Base-by-base conservation (phyloP, 2,888 invertebrate genomes). In the Alloplasta piceator region DNA sequence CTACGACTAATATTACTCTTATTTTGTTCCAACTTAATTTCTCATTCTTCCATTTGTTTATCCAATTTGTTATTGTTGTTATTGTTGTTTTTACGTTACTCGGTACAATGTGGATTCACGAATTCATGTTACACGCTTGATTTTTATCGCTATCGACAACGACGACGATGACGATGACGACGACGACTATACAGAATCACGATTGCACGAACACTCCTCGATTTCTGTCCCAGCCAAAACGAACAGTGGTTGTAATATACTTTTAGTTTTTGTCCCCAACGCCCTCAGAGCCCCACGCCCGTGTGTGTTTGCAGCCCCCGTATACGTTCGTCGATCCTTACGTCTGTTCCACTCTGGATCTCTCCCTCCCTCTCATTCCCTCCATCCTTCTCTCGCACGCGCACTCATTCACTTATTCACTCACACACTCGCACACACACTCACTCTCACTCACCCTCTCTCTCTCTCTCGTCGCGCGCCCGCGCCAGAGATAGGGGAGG, bases 401-500 rank as follows among this genome's bases (percentile, higher is more conserved):
- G 60, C 50, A 50, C 36, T 67, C 73, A 12, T 43, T 72, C 74
- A 71, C 64, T 60, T 26, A 10, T 38, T 39, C 64, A 72, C 58
- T 74, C 84, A 78, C 79, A 83, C 82, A 75, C 68, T 84, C 82
- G 77, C 83, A 80, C 85, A 84, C 86, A 26, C 60, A 56, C 60
- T 50, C 75, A 66, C 48, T 43, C 61, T 39, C 68, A 63, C 64
- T 55, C 43, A 50, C 16, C 67, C 71, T 14, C 63, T 64, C 73
- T 78, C 61, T 64, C 52, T 12, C 63, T 76, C 46, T 85, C 86
- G 26, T 87, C 68, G 84, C 85, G 85, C 80, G 85, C 86, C 85
- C 86, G 85, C 86, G 87, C 86, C 87, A 85, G 85, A 84, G 85
- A 86, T 86, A 87, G 86, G 84, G 87, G 89, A 84, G 88, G 86